phyloP scores from a whole-genome alignment of 2,888 invertebrate species.

The Micoletzkya japonica region DNA sequence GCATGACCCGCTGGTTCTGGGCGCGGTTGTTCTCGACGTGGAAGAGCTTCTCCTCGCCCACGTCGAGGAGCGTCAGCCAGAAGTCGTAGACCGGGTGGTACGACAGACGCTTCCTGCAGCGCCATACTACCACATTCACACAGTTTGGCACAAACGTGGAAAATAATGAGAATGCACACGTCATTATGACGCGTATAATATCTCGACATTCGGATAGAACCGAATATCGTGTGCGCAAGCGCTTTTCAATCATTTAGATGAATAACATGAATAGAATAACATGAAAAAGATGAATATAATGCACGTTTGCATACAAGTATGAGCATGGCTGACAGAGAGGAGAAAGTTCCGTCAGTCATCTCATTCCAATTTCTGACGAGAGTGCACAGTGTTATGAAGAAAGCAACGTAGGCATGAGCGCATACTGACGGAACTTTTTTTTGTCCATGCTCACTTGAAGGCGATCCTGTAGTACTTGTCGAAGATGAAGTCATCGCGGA shows the following conservation, averaged over 20 bases:
- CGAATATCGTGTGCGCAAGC: background rate
- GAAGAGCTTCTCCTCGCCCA: slow-evolving; percentile 5
- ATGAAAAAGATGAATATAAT: too few relatives aligned
- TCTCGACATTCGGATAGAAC: too few relatives aligned
- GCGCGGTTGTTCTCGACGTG: slow-evolving; percentile 13
- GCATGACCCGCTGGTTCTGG: slow-evolving; percentile 23
- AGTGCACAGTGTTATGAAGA: too few relatives aligned
- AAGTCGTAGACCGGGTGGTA: slow-evolving; percentile 52
- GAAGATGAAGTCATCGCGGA: slow-evolving; percentile 42
- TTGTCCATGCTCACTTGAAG: slow-evolving; percentile 44
- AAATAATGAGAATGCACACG: background rate
- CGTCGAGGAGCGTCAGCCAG: slow-evolving; percentile 43
- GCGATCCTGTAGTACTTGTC: slow-evolving; percentile 41
- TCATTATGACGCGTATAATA: too few relatives aligned
- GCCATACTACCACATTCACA: slow-evolving; percentile 7
- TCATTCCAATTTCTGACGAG: too few relatives aligned
- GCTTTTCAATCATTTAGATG: background rate
- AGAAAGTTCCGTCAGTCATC: too few relatives aligned
- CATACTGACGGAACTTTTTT: too few relatives aligned
- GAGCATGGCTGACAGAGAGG: too few relatives aligned
- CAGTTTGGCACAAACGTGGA: background rate
- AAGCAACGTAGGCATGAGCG: too few relatives aligned
- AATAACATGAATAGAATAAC: too few relatives aligned
- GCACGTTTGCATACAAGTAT: too few relatives aligned
- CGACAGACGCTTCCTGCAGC: slow-evolving; percentile 40